Evolutionary conservation across 2,888 invertebrate species (phyloP).

Genomic region (Ellobium chinense): DNA sequence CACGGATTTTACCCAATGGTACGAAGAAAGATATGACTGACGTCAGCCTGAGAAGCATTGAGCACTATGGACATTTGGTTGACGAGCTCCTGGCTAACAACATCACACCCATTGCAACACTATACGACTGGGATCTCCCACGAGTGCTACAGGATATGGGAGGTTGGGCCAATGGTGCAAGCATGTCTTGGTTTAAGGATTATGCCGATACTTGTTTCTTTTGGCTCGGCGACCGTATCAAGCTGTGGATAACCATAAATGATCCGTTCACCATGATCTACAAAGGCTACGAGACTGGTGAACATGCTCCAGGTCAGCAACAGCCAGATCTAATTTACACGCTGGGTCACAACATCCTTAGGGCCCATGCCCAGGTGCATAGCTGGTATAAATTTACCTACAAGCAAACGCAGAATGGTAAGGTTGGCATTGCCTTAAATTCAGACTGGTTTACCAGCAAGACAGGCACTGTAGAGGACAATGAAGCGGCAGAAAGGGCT

Average conservation of each 20-base stretch:
- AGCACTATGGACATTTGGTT: slow-evolving; percentile 88
- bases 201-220: slow-evolving; percentile 76
- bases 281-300: not conserved
- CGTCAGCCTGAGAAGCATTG: slow-evolving; percentile 85
- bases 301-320: not conserved
- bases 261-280: slow-evolving; percentile 7
- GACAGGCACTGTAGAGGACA: not conserved
- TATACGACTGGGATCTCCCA: slow-evolving; percentile 79
- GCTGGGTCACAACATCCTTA: not conserved
- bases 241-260: not conserved
- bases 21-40: slow-evolving; percentile 75
- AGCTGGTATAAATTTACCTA: not conserved
- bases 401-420: not conserved
- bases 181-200: slow-evolving; percentile 67
- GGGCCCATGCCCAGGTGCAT: not conserved
- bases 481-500: not conserved
- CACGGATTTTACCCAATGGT: slow-evolving; percentile 85
- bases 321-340: not conserved
- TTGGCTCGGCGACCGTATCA: slow-evolving; percentile 72
- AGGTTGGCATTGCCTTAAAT: not conserved
- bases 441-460: not conserved
- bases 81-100: slow-evolving; percentile 83
- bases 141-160: slow-evolving; percentile 78
- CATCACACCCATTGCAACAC: slow-evolving; percentile 83
- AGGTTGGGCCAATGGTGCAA: slow-evolving; percentile 73